phyloP scores from a whole-genome alignment of 2,888 invertebrate genomes.

The Spilosoma lubricipeda region DNA sequence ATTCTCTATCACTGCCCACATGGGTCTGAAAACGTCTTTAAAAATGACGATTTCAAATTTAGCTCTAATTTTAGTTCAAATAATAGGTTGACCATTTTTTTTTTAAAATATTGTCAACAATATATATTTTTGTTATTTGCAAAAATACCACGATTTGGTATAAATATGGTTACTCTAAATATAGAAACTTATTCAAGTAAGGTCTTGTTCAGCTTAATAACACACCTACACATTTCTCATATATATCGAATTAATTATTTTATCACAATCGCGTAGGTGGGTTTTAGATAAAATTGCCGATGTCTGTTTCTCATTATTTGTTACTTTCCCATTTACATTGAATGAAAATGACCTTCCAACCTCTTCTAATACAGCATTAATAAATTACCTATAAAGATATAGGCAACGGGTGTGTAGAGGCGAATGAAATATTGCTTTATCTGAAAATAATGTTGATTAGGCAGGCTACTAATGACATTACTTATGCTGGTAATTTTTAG shows the following conservation, averaged over 20 bases:
- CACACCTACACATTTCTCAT: not conserved
- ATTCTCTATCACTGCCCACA: not conserved
- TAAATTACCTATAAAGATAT: not conserved
- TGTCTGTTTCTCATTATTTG: not conserved
- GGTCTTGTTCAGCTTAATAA: not conserved
- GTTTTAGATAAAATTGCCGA: not conserved
- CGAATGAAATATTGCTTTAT: not conserved
- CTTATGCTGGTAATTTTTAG: not conserved
- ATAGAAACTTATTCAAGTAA: not conserved
- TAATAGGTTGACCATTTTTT: not conserved
- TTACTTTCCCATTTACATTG: conserved; percentile 1
- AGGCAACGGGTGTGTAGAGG: not conserved
- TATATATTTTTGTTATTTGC: too few relatives aligned
- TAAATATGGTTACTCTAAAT: too few relatives aligned
- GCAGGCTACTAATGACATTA: not conserved
- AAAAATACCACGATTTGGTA: not conserved
- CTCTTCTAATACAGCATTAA: not conserved
- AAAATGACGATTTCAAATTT: not conserved
- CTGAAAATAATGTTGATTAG: not conserved
- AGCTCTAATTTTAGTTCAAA: not conserved
- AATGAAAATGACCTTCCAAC: not conserved
- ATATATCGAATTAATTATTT: not conserved
- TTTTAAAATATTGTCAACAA: too few relatives aligned
- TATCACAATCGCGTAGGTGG: conserved; percentile 3
- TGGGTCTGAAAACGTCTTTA: not conserved